Conservation (phyloP, 2,113 vertebrate species). For the Prolemur simus region DNA sequence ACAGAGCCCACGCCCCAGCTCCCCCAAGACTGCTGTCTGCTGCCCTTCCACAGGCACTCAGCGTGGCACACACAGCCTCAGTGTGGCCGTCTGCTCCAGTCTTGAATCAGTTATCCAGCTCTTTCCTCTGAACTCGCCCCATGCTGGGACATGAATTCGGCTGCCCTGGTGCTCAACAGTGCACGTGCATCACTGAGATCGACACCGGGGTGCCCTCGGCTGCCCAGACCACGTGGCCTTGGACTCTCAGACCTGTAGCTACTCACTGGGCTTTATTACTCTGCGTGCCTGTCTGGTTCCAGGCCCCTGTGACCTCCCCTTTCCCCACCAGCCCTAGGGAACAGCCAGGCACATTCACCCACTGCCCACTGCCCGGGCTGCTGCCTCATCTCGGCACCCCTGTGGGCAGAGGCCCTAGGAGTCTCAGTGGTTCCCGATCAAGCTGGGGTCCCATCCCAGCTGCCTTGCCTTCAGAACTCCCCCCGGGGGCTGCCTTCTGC, state of each 20-base stretch:
- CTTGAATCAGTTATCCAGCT: neutral
- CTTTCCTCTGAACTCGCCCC: neutral
- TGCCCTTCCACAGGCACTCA: neutral
- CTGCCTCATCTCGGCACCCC: neutral
- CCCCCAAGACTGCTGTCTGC: neutral
- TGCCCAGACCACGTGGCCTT: neutral
- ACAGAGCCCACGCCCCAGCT: rapidly evolving
- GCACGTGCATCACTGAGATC: neutral
- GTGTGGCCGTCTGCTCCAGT: neutral
- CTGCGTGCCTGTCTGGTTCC: neutral
- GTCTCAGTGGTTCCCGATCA: neutral
- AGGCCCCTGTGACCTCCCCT: too few relatives aligned
- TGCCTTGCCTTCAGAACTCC: neutral
- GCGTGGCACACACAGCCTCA: neutral
- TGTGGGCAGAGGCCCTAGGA: too few relatives aligned
- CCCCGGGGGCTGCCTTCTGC: neutral
- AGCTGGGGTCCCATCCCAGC: neutral
- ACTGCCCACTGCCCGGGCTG: neutral
- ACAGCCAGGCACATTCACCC: too few relatives aligned
- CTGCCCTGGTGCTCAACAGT: rapidly evolving
- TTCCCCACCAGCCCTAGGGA: neutral
- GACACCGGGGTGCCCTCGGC: neutral
- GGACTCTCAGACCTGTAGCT: neutral
- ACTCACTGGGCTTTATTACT: neutral
- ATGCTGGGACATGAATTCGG: neutral